phyloP scores from a whole-genome alignment of 2,113 vertebrate genomes.

The Rhegmatorhina hoffmannsi region DNA sequence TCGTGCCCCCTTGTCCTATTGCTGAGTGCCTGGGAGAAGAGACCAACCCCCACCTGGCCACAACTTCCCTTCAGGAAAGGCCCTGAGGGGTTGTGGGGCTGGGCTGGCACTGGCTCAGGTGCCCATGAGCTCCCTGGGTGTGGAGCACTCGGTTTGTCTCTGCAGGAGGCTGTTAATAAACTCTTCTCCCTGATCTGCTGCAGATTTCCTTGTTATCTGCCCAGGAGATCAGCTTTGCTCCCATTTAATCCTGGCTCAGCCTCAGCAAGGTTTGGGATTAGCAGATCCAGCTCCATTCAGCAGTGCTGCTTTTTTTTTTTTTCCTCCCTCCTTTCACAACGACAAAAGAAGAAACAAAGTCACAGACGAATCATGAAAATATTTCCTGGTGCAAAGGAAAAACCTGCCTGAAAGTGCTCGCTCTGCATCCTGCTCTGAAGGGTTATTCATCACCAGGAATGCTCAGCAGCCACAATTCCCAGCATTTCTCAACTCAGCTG shows the following conservation, averaged over 20 bases:
- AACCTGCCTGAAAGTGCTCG: neutral
- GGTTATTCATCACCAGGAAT: neutral
- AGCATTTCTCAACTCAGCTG: neutral
- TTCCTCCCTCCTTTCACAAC: neutral
- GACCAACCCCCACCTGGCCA: no score
- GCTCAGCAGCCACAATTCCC: neutral
- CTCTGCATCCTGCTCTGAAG: neutral
- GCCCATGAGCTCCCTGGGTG: neutral
- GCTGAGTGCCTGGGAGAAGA: no score
- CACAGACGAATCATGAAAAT: neutral
- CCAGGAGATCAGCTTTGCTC: neutral
- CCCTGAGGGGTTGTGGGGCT: neutral
- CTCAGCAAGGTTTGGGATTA: neutral
- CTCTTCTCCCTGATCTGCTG: neutral
- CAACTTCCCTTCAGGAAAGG: neutral
- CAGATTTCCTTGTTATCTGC: neutral
- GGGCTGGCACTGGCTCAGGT: neutral
- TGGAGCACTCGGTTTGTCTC: neutral
- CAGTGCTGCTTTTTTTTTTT: neutral
- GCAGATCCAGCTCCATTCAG: neutral
- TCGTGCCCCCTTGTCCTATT: no score
- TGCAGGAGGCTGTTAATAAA: neutral
- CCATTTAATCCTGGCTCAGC: neutral
- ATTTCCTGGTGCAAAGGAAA: neutral
- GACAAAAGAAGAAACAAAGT: neutral